Evolutionary conservation across 2,113 vertebrate genomes (phyloP).

Genomic region (Lutjanus erythropterus): DNA sequence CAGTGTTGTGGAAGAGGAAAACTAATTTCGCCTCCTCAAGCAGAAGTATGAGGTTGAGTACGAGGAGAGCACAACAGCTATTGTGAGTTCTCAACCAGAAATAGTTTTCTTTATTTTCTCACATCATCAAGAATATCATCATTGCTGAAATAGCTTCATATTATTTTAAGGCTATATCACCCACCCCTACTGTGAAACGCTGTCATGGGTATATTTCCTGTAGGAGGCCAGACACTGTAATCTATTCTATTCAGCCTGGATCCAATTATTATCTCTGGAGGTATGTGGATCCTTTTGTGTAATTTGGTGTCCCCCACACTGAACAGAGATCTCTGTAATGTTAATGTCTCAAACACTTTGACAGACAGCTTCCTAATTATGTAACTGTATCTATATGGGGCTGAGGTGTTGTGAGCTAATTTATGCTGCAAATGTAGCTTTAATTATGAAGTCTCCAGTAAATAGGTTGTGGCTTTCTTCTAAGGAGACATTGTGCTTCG

Average conservation of each 20-base stretch:
- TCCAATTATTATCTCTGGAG: slow-evolving; percentile 12
- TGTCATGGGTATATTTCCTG: background rate
- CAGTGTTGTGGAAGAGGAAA: too few species aligned
- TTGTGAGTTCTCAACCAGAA: too few species aligned
- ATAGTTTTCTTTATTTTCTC: too few species aligned
- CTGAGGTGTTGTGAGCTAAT: slow-evolving; percentile 5
- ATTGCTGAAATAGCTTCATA: too few species aligned
- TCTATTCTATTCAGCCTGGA: slow-evolving; percentile 12
- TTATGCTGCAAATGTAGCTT: slow-evolving; percentile 11
- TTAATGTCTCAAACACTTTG: slow-evolving; percentile 7
- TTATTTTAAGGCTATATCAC: too few species aligned
- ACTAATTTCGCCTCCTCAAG: too few species aligned
- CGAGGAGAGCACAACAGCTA: too few species aligned
- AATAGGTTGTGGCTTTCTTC: background rate
- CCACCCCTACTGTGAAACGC: too few species aligned
- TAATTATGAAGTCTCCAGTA: background rate
- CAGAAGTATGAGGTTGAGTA: too few species aligned
- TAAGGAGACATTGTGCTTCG: background rate
- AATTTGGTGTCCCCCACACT: background rate
- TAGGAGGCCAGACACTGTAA: slow-evolving; percentile 1
- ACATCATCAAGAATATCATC: too few species aligned
- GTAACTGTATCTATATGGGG: slow-evolving; percentile 1
- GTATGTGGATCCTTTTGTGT: slow-evolving; percentile 12
- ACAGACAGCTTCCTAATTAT: slow-evolving; percentile 39
- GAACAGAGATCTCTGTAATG: slow-evolving; percentile 11